Percentiles rank a stretch among this genome's conserved stretches.
Evolutionary conservation across 1,140 invertebrate species (phyloP).

Genomic region (Planococcus citri): DNA sequence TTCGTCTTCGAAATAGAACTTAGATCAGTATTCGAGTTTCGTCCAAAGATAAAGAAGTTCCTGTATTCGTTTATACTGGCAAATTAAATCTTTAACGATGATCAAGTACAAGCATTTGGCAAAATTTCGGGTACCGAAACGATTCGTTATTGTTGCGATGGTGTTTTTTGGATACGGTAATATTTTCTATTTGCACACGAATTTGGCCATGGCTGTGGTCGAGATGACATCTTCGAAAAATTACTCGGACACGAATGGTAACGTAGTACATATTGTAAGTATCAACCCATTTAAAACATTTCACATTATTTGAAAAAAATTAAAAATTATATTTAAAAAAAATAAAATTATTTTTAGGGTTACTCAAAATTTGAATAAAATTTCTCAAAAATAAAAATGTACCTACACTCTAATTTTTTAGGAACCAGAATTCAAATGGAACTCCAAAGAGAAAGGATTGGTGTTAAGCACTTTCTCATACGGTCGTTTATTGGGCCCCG

Average conservation of each 20-base stretch:
- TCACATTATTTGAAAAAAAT: no score
- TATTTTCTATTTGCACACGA: constrained; percentile 1
- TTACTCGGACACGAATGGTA: not conserved
- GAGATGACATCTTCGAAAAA: not conserved
- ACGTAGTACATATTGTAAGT: not conserved
- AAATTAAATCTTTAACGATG: no score
- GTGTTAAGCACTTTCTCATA: constrained; percentile 55
- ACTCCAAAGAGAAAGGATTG: constrained; percentile 39
- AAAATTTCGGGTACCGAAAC: not conserved
- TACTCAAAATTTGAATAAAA: not conserved
- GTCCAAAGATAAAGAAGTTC: no score
- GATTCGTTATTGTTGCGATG: not conserved
- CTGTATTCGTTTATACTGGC: no score
- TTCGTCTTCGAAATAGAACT: no score
- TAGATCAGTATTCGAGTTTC: no score
- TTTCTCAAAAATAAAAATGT: not conserved
- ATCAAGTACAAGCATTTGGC: not conserved
- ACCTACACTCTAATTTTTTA: not conserved
- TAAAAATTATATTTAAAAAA: no score
- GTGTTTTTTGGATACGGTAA: not conserved
- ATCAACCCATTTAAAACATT: not conserved
- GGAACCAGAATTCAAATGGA: constrained; percentile 47
- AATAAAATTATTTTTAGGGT: no score
- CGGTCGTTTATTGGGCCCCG: constrained; percentile 50
- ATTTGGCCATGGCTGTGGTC: not conserved